These are phyloP conservation scores for Ianthella basta DNA, from an alignment of 37 sponge, comb jelly and placozoan genomes.

Conservation along the genomic window DNA sequence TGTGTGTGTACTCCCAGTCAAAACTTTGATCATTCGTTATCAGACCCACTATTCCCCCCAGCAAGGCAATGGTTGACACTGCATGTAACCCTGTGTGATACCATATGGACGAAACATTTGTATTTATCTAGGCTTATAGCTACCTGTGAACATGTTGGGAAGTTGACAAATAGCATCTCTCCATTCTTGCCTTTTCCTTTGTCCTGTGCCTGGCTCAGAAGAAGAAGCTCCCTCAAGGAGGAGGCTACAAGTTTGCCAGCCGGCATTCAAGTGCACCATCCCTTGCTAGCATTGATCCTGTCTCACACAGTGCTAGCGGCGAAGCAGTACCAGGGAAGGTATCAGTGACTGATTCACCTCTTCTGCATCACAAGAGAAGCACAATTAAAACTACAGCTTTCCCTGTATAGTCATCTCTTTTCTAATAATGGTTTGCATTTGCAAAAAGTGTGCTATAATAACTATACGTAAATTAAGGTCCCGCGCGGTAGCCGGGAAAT, in stretches of 20 bases:
- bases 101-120: too few relatives aligned
- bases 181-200: not conserved
- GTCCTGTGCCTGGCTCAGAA: not conserved
- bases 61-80: too few relatives aligned
- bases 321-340: not conserved
- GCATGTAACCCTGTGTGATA: too few relatives aligned
- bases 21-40: too few relatives aligned
- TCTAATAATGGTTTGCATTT: not conserved
- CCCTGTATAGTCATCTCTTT: not conserved
- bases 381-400: conserved; percentile 5
- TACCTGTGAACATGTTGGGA: too few relatives aligned
- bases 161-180: too few relatives aligned
- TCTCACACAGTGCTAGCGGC: not conserved
- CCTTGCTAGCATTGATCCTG: conserved; percentile 23
- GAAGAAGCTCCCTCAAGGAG: conserved; percentile 1
- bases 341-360: conserved; percentile 17
- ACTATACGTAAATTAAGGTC: not conserved
- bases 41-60: too few relatives aligned
- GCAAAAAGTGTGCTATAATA: not conserved
- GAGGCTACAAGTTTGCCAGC: too few relatives aligned
- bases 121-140: too few relatives aligned
- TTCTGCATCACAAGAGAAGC: conserved; percentile 18
- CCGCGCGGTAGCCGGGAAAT: too few relatives aligned
- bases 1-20: too few relatives aligned
- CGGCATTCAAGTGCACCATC: conserved; percentile 64